Base-by-base conservation (phyloP, 2,888 invertebrate species). In the Sympetrum striolatum region DNA sequence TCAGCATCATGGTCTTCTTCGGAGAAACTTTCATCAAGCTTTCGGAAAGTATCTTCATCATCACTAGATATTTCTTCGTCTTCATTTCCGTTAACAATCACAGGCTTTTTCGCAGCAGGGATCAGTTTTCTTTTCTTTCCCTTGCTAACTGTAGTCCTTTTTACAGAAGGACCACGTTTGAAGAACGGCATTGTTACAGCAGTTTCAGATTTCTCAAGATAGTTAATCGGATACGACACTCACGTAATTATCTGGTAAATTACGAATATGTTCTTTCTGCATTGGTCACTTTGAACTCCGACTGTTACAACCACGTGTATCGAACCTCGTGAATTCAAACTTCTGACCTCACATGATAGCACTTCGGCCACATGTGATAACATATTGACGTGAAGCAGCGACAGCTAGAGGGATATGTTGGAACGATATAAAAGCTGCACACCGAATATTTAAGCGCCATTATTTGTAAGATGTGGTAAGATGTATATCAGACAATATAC, bases 11-110 rank as follows among this genome's bases (percentile, higher is more conserved):
- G 92, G 44, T 92, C 93, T 44, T 91, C 91, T n/a, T 92, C 92
- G 8, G 91, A 82, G 48, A 91, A 92, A 48, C 92, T 91, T 31
- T 92, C 92, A 44, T 92, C 91, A 0, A 91, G 81, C 39, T 91
- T 80, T 31, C 91, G 64, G 15, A 31, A 48, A 8, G 90, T 37
- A 14, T 37, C n/a, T 37, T 95, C 94, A 92, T 96, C 96, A 92
- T 94, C 94, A 91, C 93, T 93, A 44, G 93, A 93, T 35, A 93
- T 93, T 91, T 94, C 94, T 91, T 94, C 94, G 90, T 93, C 94
- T 25, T 93, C 93, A 90, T 91, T 91, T 37, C 60, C 86, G 53
- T 86, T 86, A 12, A 86, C 86, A 22, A 37, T 86, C 37, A 64
- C n/a, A 4, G 86, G 18, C n/a, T 64, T 64, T 22, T 18, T 64